Evolutionary conservation across 1,140 invertebrate species (phyloP).

Genomic region (Bombus affinis): DNA sequence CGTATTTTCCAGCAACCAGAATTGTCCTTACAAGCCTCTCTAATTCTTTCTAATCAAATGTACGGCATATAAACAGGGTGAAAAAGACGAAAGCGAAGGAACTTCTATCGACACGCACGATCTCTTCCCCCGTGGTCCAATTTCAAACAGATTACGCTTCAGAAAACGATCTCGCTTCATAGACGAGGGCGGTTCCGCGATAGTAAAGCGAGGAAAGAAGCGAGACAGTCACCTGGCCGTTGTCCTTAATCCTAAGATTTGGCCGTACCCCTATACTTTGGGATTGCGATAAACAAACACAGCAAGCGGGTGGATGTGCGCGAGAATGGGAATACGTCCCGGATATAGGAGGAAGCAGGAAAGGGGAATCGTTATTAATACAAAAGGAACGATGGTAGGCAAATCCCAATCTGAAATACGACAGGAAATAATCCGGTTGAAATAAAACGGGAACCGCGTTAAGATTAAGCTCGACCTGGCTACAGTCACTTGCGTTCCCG

Average conservation of each 20-base stretch:
- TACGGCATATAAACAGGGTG: not conserved
- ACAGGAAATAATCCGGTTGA: slow-evolving; percentile 76
- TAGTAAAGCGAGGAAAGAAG: slow-evolving; percentile 62
- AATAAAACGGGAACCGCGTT: slow-evolving; percentile 70
- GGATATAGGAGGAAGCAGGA: not conserved
- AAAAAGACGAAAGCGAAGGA: not conserved
- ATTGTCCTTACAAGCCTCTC: not conserved
- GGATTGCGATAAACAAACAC: slow-evolving; percentile 71
- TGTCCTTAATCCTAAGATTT: slow-evolving; percentile 77
- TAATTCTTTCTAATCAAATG: slow-evolving; percentile 4
- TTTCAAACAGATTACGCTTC: slow-evolving; percentile 51
- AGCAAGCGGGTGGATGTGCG: slow-evolving; percentile 49
- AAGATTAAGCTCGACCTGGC: slow-evolving; percentile 59
- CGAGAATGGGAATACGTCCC: slow-evolving; percentile 60
- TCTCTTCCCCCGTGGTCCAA: not conserved
- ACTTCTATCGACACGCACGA: slow-evolving; percentile 19
- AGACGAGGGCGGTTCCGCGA: slow-evolving; percentile 42
- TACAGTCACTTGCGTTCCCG: slow-evolving; percentile 44
- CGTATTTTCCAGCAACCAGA: not conserved
- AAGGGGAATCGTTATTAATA: slow-evolving; percentile 73
- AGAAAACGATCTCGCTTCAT: slow-evolving; percentile 51
- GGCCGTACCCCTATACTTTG: slow-evolving; percentile 66
- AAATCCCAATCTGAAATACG: slow-evolving; percentile 80
- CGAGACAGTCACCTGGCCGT: slow-evolving; percentile 62
- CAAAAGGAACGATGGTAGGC: slow-evolving; percentile 72